Conservation (phyloP, 2,888 invertebrate genomes). For the Ophraella communa region DNA sequence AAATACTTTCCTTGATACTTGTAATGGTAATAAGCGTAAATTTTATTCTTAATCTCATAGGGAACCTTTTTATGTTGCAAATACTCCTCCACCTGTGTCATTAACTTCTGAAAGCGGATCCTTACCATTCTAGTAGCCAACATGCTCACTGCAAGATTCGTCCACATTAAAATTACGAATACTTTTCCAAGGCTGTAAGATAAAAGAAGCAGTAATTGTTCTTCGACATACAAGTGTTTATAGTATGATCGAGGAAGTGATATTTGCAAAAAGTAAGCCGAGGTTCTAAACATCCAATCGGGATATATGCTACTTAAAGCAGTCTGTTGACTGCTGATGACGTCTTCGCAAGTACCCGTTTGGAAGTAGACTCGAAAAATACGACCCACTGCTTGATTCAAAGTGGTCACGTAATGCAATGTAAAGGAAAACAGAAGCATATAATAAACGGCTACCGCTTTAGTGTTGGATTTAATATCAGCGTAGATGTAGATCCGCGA, state of each 20-base stretch:
- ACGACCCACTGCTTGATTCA: not conserved
- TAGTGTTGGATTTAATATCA: not conserved
- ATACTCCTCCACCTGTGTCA: constrained; percentile 57
- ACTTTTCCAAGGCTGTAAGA: constrained; percentile 20
- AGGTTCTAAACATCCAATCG: not conserved
- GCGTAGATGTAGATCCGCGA: not conserved
- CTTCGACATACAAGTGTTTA: not conserved
- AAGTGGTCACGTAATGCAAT: not conserved
- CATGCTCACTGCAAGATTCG: constrained; percentile 9
- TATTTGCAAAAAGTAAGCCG: not conserved
- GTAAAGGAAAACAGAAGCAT: not conserved
- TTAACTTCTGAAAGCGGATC: constrained; percentile 57
- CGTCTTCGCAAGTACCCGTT: not conserved
- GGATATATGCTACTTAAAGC: not conserved
- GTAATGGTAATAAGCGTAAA: constrained; percentile 56
- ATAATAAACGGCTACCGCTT: not conserved
- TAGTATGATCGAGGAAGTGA: not conserved
- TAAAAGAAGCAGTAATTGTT: constrained; percentile 1
- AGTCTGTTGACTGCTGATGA: not conserved
- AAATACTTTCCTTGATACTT: constrained; percentile 58
- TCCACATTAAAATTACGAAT: constrained; percentile 19
- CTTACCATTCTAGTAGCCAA: constrained; percentile 40
- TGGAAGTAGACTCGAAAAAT: not conserved
- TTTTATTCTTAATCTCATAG: constrained; percentile 51
- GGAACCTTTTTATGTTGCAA: constrained; percentile 57